A percentile compares a stretch with the other conserved stretches of the same genome.
Conservation (phyloP, 1,140 invertebrate genomes). For the Drosophila gunungcola region DNA sequence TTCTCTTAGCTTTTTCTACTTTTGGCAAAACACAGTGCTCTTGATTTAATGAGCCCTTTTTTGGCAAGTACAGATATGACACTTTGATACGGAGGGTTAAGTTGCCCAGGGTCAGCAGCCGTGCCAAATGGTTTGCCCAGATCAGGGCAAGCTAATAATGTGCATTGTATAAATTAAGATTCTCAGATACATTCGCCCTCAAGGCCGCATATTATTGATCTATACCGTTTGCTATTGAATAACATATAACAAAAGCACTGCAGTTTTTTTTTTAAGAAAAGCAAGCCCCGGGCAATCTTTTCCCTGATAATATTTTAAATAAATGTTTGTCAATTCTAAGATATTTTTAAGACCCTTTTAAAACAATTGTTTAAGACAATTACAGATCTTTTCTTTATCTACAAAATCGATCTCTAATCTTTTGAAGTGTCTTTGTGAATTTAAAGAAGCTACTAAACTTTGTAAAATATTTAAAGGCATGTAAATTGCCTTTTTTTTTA, state of each 20-base stretch:
- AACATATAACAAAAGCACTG: constrained; percentile 15
- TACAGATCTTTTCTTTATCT: too few relatives aligned
- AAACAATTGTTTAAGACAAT: too few relatives aligned
- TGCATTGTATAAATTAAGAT: constrained; percentile 46
- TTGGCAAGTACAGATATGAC: background rate
- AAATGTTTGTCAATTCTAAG: background rate
- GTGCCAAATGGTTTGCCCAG: constrained; percentile 22
- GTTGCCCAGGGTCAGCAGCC: constrained; percentile 4
- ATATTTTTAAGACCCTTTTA: too few relatives aligned
- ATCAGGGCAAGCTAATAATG: constrained; percentile 29
- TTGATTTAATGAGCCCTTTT: background rate
- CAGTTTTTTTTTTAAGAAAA: constrained; percentile 14
- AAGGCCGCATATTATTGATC: constrained; percentile 51
- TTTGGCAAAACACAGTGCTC: background rate
- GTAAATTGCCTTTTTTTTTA: too few relatives aligned
- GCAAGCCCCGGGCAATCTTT: constrained; percentile 45
- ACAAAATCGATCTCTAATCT: too few relatives aligned
- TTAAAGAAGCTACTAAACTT: too few relatives aligned
- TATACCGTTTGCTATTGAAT: constrained; percentile 22
- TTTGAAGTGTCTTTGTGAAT: too few relatives aligned
- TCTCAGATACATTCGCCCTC: constrained; percentile 22
- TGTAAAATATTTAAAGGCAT: too few relatives aligned
- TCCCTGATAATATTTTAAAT: background rate
- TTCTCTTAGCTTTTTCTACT: background rate
- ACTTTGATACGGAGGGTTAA: constrained; percentile 20